A percentile compares a stretch with the other conserved stretches of the same genome.
Conservation (phyloP, 2,888 invertebrate genomes). For the Diachrysia chrysitis region DNA sequence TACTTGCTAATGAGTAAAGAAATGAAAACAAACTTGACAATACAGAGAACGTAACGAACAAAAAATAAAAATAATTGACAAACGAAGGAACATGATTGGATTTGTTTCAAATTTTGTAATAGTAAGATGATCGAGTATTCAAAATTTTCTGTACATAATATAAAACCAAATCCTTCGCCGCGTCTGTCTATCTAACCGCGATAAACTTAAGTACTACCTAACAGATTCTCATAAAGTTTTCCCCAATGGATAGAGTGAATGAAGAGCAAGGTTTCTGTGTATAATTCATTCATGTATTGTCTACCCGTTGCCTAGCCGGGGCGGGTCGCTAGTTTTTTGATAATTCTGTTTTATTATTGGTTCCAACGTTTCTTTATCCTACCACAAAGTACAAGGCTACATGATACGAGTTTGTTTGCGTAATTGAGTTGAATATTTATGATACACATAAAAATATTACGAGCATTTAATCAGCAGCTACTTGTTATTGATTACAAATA, state of each 20-base stretch:
- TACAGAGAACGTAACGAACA: too few species aligned
- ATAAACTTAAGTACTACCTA: too few species aligned
- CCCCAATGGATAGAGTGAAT: too few species aligned
- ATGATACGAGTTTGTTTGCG: slow-evolving; percentile 50
- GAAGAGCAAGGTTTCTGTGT: too few species aligned
- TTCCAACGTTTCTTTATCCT: slow-evolving; percentile 16
- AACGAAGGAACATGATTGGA: not conserved
- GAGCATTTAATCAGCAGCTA: slow-evolving; percentile 59
- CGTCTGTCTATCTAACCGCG: too few species aligned
- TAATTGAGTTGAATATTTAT: slow-evolving; percentile 57
- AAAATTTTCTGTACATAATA: too few species aligned
- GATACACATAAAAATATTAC: slow-evolving; percentile 59
- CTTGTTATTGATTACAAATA: slow-evolving; percentile 56
- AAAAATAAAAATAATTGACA: not conserved
- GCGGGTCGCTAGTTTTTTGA: too few species aligned
- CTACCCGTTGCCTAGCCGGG: too few species aligned
- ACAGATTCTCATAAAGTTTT: too few species aligned
- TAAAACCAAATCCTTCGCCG: too few species aligned
- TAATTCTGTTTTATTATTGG: not conserved
- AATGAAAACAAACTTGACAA: not conserved
- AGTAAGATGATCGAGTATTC: too few species aligned
- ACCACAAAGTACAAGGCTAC: slow-evolving; percentile 19
- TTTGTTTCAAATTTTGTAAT: not conserved
- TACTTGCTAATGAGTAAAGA: slow-evolving; percentile 8
- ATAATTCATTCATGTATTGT: too few species aligned